Base-by-base conservation (phyloP, 2,797 vertebrate species). In the Cynodonichthys magdalenae region DNA sequence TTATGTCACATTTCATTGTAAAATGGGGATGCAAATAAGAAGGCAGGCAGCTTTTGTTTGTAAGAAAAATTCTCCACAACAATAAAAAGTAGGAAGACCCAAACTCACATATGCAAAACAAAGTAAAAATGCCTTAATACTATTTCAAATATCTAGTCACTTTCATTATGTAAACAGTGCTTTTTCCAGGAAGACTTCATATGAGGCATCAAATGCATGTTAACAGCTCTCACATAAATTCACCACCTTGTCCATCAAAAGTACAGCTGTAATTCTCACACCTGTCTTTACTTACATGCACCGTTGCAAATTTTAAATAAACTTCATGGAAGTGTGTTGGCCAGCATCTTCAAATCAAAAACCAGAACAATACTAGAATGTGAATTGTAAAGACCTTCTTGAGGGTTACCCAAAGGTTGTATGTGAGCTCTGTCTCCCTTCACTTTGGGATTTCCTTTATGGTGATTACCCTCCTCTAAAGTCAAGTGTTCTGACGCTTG, bases 401-500 rank as follows among this genome's bases (percentile, higher is more conserved):
- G 74, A 74, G 62, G 63, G 77, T 78, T 57, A 50, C 71, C 53
- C 48, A 70, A 34, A 66, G 59, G 65, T 76, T 81, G 52, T 64
- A 15, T 12, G 62, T 75, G 53, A 55, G 42, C n/a, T 36, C 14
- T 62, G 55, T 49, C 65, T 73, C 44, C 29, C 50, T 39, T 29
- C 17, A 54, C 28, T 75, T 65, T 53, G 29, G 60, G 49, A 41
- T 80, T 69, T 62, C 45, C 52, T 68, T 63, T 54, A 51, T 17
- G 15, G 65, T 54, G 73, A 72, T 53, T 51, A 60, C 41, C 60
- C 54, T 73, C 71, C 68, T 74, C 53, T 15, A 17, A 67, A 68
- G 64, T 85, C 82, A 87, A 82, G 46, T 76, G 59, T 74, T 79
- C 60, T 58, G 69, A 59, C 62, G 55, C 62, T 80, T 58, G 60